phyloP scores from a whole-genome alignment of 1,140 invertebrate genomes.

The Macrocentrus cingulum region DNA sequence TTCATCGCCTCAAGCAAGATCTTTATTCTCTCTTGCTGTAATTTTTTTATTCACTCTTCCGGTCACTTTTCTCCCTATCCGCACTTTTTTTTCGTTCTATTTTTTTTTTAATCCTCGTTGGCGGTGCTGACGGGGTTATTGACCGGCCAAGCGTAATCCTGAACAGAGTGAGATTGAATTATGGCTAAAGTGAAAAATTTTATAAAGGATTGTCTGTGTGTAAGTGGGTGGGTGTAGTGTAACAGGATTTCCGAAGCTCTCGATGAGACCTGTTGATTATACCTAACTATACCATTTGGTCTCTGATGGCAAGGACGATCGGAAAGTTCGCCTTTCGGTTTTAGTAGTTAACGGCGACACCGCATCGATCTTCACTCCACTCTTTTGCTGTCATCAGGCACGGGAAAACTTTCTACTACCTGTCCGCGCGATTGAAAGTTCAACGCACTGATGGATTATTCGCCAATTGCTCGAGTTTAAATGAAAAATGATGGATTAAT shows the following conservation, averaged over 20 bases:
- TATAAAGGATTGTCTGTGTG: no score
- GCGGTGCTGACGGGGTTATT: not conserved
- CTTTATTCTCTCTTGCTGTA: not conserved
- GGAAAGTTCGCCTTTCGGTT: not conserved
- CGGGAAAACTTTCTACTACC: slow-evolving; percentile 9
- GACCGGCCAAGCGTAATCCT: not conserved
- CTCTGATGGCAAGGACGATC: not conserved
- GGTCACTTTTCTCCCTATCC: not conserved
- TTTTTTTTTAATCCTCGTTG: not conserved
- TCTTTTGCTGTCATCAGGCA: slow-evolving; percentile 7
- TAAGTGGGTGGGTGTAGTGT: no score
- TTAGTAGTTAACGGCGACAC: not conserved
- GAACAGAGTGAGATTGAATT: no score
- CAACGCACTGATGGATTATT: slow-evolving; percentile 11
- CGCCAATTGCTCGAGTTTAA: not conserved
- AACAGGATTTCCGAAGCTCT: not conserved
- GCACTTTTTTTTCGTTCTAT: not conserved
- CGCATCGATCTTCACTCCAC: slow-evolving; percentile 22
- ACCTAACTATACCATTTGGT: not conserved
- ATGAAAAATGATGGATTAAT: not conserved
- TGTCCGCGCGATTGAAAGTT: not conserved
- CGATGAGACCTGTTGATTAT: slow-evolving; percentile 16
- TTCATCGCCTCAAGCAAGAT: not conserved
- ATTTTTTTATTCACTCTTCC: slow-evolving; percentile 12
- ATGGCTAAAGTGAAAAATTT: no score